phyloP scores from a whole-genome alignment of 2,113 vertebrate species.

The Chamaetylas fuelleborni region DNA sequence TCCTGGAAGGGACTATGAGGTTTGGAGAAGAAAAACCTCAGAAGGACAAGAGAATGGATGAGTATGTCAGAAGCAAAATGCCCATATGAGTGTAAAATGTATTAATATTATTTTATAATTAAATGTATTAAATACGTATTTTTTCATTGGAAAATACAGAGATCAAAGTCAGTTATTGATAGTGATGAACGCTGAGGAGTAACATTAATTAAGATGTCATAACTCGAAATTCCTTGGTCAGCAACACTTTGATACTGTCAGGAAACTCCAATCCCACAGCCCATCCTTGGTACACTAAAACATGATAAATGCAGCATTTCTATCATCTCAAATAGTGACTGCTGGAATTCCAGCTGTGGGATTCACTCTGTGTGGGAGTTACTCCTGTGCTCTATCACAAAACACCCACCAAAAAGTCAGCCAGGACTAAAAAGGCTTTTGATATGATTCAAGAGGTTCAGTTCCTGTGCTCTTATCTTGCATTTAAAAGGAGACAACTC shows the following conservation, averaged over 20 bases:
- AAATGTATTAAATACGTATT: background rate
- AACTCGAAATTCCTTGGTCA: background rate
- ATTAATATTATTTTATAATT: background rate
- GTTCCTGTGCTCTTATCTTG: background rate
- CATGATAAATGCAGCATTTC: background rate
- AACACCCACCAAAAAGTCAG: background rate
- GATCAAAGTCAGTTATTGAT: background rate
- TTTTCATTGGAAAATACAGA: background rate
- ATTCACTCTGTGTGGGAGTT: background rate
- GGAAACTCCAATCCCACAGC: background rate
- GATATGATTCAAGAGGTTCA: background rate
- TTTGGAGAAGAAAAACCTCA: background rate
- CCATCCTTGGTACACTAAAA: background rate
- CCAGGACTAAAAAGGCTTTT: background rate
- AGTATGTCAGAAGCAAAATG: background rate
- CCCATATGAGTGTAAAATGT: background rate
- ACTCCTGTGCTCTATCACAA: background rate
- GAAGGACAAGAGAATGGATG: background rate
- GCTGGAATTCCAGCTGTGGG: background rate
- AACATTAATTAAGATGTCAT: background rate
- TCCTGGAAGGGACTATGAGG: rapidly evolving
- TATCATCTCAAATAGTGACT: background rate
- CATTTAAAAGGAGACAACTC: background rate
- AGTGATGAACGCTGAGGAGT: background rate
- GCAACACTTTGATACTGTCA: background rate